A percentile compares a stretch with the other conserved stretches of the same genome.
Evolutionary conservation across 1,140 invertebrate species (phyloP).

Genomic region (Trialeurodes vaporariorum): DNA sequence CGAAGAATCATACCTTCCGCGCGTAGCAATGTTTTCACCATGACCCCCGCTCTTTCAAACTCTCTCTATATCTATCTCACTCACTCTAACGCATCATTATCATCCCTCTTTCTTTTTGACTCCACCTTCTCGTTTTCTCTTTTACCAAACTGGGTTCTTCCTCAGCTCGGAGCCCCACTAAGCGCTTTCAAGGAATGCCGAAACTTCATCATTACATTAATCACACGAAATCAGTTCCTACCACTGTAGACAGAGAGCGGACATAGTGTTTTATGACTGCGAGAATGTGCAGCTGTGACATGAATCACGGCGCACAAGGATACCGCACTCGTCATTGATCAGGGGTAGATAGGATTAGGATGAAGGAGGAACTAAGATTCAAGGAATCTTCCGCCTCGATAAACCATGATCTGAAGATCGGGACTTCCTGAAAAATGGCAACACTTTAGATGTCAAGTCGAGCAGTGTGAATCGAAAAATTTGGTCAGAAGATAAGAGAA

Average conservation of each 20-base stretch:
- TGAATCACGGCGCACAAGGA: not conserved
- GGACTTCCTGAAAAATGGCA: not conserved
- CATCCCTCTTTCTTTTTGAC: too few species aligned
- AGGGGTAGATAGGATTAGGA: not conserved
- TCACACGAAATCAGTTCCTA: too few species aligned
- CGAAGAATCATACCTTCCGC: too few species aligned
- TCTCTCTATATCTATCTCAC: too few species aligned
- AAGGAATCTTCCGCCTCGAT: not conserved
- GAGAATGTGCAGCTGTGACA: not conserved
- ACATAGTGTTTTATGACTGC: not conserved
- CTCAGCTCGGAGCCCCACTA: too few species aligned
- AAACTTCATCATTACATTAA: not conserved
- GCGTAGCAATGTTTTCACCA: too few species aligned
- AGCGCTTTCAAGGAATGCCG: not conserved
- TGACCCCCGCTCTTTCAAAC: too few species aligned
- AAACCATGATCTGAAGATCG: not conserved
- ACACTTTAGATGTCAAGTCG: not conserved
- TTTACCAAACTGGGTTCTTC: too few species aligned
- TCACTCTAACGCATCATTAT: too few species aligned
- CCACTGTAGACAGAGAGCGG: not conserved
- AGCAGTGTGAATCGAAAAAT: not conserved
- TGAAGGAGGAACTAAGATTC: not conserved
- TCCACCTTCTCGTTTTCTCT: too few species aligned
- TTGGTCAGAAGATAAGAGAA: not conserved
- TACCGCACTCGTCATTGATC: not conserved